phyloP scores from a whole-genome alignment of 2,113 vertebrate genomes.

The Suricata suricatta region DNA sequence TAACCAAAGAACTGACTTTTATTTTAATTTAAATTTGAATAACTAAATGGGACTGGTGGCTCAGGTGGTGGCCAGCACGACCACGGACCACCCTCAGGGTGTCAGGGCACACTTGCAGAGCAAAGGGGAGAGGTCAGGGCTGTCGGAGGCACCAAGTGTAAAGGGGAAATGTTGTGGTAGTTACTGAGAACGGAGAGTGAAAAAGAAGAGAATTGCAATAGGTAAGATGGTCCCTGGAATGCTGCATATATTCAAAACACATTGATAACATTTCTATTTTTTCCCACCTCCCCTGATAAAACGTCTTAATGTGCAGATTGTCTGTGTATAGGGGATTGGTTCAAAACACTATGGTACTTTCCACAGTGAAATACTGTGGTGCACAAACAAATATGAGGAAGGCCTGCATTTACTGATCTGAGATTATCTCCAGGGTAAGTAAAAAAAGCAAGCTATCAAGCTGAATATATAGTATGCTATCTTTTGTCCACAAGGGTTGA shows the following conservation, averaged over 20 bases:
- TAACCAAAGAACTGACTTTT: not conserved
- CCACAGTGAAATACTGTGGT: not conserved
- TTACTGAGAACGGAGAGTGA: not conserved
- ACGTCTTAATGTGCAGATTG: not conserved
- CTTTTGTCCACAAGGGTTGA: not conserved
- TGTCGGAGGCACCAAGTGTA: not conserved
- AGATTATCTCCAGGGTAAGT: not conserved
- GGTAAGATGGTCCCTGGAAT: not conserved
- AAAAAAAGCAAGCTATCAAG: not conserved
- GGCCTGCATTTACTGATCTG: not conserved
- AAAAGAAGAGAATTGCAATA: not conserved
- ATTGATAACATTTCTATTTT: not conserved
- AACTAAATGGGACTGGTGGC: not conserved
- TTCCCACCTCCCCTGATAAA: not conserved
- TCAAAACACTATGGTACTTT: not conserved
- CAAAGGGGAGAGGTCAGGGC: not conserved
- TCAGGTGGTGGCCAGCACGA: not conserved
- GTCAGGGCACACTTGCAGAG: too few species aligned
- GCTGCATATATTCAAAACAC: not conserved
- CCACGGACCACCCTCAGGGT: not conserved
- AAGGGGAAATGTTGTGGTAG: not conserved
- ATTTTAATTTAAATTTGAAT: not conserved
- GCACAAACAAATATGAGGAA: not conserved
- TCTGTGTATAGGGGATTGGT: too few species aligned
- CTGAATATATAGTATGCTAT: not conserved